Percentiles rank a stretch among this genome's conserved stretches.
phyloP scores from a whole-genome alignment of 2,113 vertebrate species.

The Hymenochirus boettgeri region DNA sequence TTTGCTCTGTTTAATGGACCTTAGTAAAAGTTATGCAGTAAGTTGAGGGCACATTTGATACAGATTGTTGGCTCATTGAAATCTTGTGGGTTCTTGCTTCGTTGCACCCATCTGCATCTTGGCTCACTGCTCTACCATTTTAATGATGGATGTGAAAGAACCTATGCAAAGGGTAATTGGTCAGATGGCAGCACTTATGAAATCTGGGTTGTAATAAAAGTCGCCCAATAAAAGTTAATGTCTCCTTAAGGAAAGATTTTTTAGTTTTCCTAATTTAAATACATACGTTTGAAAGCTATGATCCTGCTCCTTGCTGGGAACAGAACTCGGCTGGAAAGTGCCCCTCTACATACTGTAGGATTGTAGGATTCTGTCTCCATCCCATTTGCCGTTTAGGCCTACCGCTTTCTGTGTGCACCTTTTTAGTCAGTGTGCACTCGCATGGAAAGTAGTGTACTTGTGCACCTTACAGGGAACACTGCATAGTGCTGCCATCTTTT shows the following conservation, averaged over 20 bases:
- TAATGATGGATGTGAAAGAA: not conserved
- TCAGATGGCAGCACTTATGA: slow-evolving; percentile 1
- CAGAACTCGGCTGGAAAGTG: not conserved
- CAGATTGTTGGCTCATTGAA: slow-evolving; percentile 7
- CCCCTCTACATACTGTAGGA: too few relatives aligned
- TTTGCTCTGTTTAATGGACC: too few relatives aligned
- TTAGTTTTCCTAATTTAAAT: not conserved
- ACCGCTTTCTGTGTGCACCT: too few relatives aligned
- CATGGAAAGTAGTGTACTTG: too few relatives aligned
- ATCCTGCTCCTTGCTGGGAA: not conserved
- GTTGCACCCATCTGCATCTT: not conserved
- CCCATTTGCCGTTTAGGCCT: too few relatives aligned
- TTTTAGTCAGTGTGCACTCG: too few relatives aligned
- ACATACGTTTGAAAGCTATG: not conserved
- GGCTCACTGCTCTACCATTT: slow-evolving; percentile 2
- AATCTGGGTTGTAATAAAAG: not conserved
- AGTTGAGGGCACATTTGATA: not conserved
- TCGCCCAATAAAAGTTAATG: not conserved
- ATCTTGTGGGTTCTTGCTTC: not conserved
- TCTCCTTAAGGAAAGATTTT: not conserved
- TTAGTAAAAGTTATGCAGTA: not conserved
- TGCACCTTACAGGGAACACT: too few relatives aligned
- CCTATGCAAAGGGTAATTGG: slow-evolving; percentile 8
- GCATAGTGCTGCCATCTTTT: too few relatives aligned
- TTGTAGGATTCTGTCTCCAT: too few relatives aligned